These are phyloP conservation scores for Mya arenaria DNA, from an alignment of 1,140 invertebrate genomes.

Conservation along the genomic window DNA sequence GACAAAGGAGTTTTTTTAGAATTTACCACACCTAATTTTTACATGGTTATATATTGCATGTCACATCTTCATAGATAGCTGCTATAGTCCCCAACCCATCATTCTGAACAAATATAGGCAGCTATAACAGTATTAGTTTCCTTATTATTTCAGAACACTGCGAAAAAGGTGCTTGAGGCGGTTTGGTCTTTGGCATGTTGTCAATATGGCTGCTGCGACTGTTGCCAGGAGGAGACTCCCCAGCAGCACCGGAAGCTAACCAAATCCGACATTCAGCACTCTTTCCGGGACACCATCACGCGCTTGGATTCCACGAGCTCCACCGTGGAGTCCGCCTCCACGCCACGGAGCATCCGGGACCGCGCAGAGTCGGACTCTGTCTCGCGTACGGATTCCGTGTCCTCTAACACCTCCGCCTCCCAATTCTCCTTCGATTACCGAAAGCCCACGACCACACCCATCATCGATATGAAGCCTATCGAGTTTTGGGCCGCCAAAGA, in stretches of 20 bases:
- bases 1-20: too few relatives aligned
- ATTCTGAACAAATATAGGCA: too few relatives aligned
- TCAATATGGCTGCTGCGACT: constrained; percentile 54
- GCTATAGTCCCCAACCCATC: too few relatives aligned
- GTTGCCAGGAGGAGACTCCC: constrained; percentile 53
- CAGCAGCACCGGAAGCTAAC: constrained; percentile 55
- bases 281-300: constrained; percentile 62
- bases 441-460: constrained; percentile 74
- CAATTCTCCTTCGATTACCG: constrained; percentile 67
- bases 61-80: too few relatives aligned
- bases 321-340: constrained; percentile 64
- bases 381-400: constrained; percentile 73
- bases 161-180: constrained; percentile 43
- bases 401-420: constrained; percentile 66
- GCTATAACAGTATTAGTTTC: too few relatives aligned
- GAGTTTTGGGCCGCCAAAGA: constrained; percentile 82
- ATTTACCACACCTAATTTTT: too few relatives aligned
- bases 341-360: constrained; percentile 60
- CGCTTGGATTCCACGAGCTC: constrained; percentile 74
- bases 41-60: too few relatives aligned
- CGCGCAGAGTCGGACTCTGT: constrained; percentile 71
- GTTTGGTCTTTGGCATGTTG: constrained; percentile 46
- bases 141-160: constrained; percentile 48
- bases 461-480: constrained; percentile 82
- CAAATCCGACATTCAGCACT: constrained; percentile 70